Conservation (phyloP, 2,797 vertebrate genomes). For the Poeciliopsis presidionis region DNA sequence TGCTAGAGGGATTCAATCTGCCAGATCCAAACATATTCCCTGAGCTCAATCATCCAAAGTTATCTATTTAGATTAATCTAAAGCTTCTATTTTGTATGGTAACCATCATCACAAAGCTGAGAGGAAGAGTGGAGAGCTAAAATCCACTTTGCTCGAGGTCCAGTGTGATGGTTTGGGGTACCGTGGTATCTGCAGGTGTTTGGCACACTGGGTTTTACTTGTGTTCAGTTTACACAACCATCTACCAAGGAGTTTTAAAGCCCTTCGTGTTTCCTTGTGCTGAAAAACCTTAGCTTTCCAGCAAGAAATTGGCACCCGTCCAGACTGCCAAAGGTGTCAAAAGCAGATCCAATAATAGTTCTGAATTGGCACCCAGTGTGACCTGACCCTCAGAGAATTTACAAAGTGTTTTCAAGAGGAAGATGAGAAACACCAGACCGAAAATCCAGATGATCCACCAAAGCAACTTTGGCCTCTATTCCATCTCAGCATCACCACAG, state of each 20-base stretch:
- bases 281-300: background rate
- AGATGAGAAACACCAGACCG: background rate
- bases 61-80: background rate
- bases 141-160: background rate
- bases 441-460: background rate
- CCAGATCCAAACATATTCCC: background rate
- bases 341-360: background rate
- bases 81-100: background rate
- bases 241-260: background rate
- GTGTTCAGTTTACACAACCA: background rate
- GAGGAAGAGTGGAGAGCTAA: background rate
- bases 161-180: background rate
- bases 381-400: background rate
- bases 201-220: background rate
- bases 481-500: background rate
- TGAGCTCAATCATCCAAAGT: background rate
- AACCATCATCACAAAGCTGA: background rate
- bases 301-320: background rate
- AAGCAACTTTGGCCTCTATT: background rate
- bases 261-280: background rate
- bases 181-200: background rate
- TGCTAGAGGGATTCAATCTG: background rate
- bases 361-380: background rate
- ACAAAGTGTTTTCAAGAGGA: background rate
- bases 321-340: background rate